A percentile compares a stretch with the other conserved stretches of the same genome.
Conservation (phyloP, 2,888 invertebrate species). For the Coenonympha arcania region DNA sequence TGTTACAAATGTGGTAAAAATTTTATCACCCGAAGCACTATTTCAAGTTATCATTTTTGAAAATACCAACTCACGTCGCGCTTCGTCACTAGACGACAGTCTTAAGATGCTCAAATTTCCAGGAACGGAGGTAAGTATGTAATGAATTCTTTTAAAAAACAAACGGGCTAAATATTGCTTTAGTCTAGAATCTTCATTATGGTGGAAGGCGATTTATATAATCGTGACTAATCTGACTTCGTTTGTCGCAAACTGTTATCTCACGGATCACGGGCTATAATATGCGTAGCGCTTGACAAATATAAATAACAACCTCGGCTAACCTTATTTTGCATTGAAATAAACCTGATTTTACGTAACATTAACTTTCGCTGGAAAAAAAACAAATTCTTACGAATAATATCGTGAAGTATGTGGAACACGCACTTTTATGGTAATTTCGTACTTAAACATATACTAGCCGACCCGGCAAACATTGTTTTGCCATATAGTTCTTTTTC, state of each 20-base stretch:
- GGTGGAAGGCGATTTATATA: constrained; percentile 27
- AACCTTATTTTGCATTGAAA: too few relatives aligned
- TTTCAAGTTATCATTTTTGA: too few relatives aligned
- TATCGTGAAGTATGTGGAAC: not conserved
- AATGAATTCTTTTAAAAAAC: not conserved
- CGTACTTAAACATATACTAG: too few relatives aligned
- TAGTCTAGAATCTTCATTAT: not conserved
- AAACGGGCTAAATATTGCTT: not conserved
- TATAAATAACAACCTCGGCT: too few relatives aligned
- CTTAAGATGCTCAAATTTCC: too few relatives aligned
- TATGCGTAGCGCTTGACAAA: constrained; percentile 1
- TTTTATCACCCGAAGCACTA: too few relatives aligned
- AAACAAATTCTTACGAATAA: not conserved
- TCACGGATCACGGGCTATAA: constrained; percentile 4
- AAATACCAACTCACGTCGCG: too few relatives aligned
- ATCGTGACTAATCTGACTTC: constrained; percentile 20
- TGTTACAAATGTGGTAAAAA: too few relatives aligned
- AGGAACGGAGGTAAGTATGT: too few relatives aligned
- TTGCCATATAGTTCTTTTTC: too few relatives aligned
- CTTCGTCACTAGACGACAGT: too few relatives aligned
- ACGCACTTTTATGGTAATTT: not conserved
- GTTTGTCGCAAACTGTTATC: constrained; percentile 6
- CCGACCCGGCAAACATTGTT: too few relatives aligned
- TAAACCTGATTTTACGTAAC: not conserved
- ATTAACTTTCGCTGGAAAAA: constrained; percentile 2